phyloP scores from a whole-genome alignment of 2,113 vertebrate genomes.

The Delphinapterus leucas region DNA sequence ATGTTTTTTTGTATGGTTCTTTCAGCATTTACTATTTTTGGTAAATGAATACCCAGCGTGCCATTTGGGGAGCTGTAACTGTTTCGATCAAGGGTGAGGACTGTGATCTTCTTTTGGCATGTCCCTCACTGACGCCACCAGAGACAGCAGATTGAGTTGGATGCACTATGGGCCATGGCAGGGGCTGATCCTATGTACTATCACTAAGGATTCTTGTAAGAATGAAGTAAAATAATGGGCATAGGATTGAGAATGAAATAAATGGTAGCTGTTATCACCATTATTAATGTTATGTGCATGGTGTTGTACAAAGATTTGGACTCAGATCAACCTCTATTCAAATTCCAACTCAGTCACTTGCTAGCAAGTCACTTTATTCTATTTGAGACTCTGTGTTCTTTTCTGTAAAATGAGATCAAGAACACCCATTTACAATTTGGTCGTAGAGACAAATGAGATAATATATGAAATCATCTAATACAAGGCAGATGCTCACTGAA shows the following conservation, averaged over 20 bases:
- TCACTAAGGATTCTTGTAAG: not conserved
- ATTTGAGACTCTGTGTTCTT: not conserved
- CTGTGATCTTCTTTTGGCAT: not conserved
- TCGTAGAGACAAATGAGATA: not conserved
- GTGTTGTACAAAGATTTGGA: not conserved
- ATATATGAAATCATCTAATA: not conserved
- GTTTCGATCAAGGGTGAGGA: not conserved
- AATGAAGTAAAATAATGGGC: not conserved
- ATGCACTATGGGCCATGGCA: rapidly evolving
- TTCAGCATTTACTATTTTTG: not conserved
- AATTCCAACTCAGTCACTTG: not conserved
- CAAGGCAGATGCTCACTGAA: not conserved
- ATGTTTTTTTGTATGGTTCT: not conserved
- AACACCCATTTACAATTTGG: not conserved
- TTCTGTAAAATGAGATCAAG: not conserved
- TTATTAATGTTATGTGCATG: not conserved
- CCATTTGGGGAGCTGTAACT: not conserved
- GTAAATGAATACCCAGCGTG: not conserved
- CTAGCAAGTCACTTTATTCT: not conserved
- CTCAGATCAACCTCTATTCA: not conserved
- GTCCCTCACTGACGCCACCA: too few species aligned
- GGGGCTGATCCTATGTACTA: not conserved
- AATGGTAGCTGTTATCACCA: not conserved
- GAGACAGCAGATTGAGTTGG: not conserved
- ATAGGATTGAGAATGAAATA: not conserved